These are phyloP conservation scores for Phanerotoma sp. DNA, from an alignment of 2,888 invertebrate species.

Conservation along the genomic window DNA sequence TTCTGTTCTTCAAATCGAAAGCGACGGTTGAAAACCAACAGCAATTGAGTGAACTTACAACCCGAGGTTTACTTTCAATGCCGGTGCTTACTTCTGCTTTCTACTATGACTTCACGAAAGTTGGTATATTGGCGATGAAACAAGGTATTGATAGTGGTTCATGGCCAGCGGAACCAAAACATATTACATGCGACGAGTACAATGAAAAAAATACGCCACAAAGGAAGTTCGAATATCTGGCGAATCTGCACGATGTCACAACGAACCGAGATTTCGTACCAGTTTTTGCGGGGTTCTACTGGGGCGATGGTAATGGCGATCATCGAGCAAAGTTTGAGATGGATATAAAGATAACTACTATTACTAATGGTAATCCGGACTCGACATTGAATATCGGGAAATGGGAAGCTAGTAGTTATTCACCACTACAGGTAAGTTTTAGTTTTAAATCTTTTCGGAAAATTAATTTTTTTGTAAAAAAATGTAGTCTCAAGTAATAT, in stretches of 20 bases:
- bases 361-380: slow-evolving; percentile 72
- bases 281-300: slow-evolving; percentile 44
- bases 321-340: slow-evolving; percentile 46
- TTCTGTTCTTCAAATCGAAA: slow-evolving; percentile 74
- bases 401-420: slow-evolving; percentile 77
- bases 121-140: slow-evolving; percentile 49
- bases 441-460: background rate
- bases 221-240: slow-evolving; percentile 67
- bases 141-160: slow-evolving; percentile 60
- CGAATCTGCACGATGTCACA: slow-evolving; percentile 33
- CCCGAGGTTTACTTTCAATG: slow-evolving; percentile 37
- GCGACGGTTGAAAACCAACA: slow-evolving; percentile 70
- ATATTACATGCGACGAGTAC: slow-evolving; percentile 77
- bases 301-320: slow-evolving; percentile 46
- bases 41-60: slow-evolving; percentile 35
- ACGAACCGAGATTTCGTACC: slow-evolving; percentile 37
- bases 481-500: too few relatives aligned
- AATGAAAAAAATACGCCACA: slow-evolving; percentile 76
- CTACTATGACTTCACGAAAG: slow-evolving; percentile 74
- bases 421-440: slow-evolving; percentile 61
- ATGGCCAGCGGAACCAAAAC: slow-evolving; percentile 73
- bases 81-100: slow-evolving; percentile 64
- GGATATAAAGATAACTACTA: slow-evolving; percentile 59
- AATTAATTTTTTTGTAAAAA: background rate
- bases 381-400: slow-evolving; percentile 71